These are phyloP conservation scores for Melipona beecheii DNA, from an alignment of 2,888 invertebrate species.

Conservation along the genomic window DNA sequence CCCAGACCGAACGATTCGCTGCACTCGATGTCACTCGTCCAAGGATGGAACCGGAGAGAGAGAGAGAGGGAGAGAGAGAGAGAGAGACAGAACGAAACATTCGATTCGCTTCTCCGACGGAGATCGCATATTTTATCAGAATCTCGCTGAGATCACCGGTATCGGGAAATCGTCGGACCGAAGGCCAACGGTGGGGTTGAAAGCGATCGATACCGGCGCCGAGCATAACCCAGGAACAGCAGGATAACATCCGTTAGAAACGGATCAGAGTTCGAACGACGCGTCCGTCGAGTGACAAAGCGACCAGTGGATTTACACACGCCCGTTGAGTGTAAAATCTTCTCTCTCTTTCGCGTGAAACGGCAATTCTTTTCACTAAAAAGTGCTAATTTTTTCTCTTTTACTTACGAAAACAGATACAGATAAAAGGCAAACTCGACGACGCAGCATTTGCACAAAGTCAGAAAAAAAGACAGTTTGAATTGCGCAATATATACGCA, in stretches of 20 bases:
- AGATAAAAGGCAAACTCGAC: too few relatives aligned
- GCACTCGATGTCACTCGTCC: neutral
- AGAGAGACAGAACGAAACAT: neutral
- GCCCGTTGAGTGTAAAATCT: neutral
- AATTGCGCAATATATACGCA: too few relatives aligned
- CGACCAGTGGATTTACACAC: slow-evolving; percentile 15
- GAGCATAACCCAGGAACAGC: slow-evolving; percentile 40
- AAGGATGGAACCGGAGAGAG: neutral
- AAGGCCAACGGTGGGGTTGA: slow-evolving; percentile 23
- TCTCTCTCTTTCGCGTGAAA: neutral
- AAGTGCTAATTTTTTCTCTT: neutral
- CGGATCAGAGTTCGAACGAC: slow-evolving; percentile 32
- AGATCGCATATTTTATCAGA: slow-evolving; percentile 42
- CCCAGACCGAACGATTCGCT: neutral
- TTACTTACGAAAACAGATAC: too few relatives aligned
- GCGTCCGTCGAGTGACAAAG: neutral
- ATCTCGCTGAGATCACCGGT: slow-evolving; percentile 45
- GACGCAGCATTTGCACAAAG: too few relatives aligned
- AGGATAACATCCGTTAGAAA: slow-evolving; percentile 53
- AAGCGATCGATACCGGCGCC: slow-evolving; percentile 49
- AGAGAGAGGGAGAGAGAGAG: too few relatives aligned
- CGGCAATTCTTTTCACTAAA: neutral
- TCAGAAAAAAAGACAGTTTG: too few relatives aligned
- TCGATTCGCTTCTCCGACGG: neutral
- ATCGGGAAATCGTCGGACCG: slow-evolving; percentile 51